phyloP scores from a whole-genome alignment of 1,140 invertebrate genomes.

The Araneus ventricosus region DNA sequence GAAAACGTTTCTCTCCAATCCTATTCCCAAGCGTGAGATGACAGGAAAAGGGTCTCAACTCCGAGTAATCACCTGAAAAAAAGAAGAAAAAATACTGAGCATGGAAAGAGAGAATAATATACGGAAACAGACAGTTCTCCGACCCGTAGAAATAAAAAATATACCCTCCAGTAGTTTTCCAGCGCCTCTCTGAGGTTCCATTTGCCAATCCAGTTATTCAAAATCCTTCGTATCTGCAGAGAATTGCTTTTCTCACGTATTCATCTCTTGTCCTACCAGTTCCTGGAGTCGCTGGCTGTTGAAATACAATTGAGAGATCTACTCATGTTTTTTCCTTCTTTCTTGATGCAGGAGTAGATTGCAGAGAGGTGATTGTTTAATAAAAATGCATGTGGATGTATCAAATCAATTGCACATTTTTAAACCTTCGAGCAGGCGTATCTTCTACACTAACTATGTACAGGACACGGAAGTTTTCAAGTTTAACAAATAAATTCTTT shows the following conservation, averaged over 20 bases:
- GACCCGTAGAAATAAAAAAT: neutral
- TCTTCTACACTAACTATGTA: too few relatives aligned
- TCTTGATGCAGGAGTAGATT: too few relatives aligned
- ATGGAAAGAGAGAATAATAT: neutral
- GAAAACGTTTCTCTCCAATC: neutral
- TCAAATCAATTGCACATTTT: too few relatives aligned
- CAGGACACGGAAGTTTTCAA: too few relatives aligned
- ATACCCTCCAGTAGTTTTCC: neutral
- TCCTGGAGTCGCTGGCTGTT: neutral
- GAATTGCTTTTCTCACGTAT: neutral
- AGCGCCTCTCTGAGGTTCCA: neutral
- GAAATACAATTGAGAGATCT: neutral
- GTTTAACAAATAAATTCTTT: too few relatives aligned
- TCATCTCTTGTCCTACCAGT: neutral
- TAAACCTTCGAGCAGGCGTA: too few relatives aligned
- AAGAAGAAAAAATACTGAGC: neutral
- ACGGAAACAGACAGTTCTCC: neutral
- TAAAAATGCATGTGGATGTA: too few relatives aligned
- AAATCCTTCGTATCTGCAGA: neutral
- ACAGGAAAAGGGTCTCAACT: slow-evolving; percentile 13
- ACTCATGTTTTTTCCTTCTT: too few relatives aligned
- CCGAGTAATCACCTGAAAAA: slow-evolving; percentile 39
- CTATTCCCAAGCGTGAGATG: neutral
- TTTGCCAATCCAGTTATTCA: slow-evolving; percentile 35
- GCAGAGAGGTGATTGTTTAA: too few relatives aligned